A percentile compares a stretch with the other conserved stretches of the same genome.
phyloP scores from a whole-genome alignment of 2,113 vertebrate genomes.

The Xiphias gladius region DNA sequence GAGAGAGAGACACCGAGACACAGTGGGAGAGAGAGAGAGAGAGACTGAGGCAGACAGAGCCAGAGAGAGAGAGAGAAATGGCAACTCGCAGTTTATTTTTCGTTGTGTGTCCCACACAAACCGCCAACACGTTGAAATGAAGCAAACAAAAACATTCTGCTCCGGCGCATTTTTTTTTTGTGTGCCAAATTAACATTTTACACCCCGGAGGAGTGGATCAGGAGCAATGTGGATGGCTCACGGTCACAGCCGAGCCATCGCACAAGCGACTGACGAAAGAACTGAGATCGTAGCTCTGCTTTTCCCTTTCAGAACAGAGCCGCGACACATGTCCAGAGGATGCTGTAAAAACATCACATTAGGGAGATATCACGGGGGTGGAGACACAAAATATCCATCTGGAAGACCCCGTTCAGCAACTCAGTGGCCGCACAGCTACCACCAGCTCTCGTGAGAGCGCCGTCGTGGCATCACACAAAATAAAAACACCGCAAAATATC shows the following conservation, averaged over 20 bases:
- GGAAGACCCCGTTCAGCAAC: background rate
- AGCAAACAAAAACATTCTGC: slow-evolving; percentile 67
- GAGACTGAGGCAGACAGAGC: background rate
- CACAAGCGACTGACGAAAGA: slow-evolving; percentile 29
- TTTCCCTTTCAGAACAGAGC: slow-evolving; percentile 38
- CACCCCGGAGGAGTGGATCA: slow-evolving; percentile 49
- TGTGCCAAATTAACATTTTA: slow-evolving; percentile 63
- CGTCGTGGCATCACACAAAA: background rate
- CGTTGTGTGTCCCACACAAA: slow-evolving; percentile 63
- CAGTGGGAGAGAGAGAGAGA: slow-evolving; percentile 1
- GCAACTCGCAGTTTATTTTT: slow-evolving; percentile 60
- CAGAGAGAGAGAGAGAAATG: slow-evolving; percentile 4
- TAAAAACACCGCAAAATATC: background rate
- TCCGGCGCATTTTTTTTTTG: slow-evolving; percentile 14
- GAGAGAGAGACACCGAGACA: background rate
- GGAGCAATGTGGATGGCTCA: slow-evolving; percentile 62
- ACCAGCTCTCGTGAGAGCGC: background rate
- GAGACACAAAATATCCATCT: background rate
- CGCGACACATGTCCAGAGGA: slow-evolving; percentile 23
- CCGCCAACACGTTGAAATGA: slow-evolving; percentile 58
- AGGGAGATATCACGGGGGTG: background rate
- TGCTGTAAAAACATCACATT: slow-evolving; percentile 22
- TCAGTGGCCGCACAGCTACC: background rate
- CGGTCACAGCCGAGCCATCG: slow-evolving; percentile 24
- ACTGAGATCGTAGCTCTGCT: slow-evolving; percentile 55